Evolutionary conservation across 2,797 vertebrate species (phyloP).

Genomic region (Rhinella marina): DNA sequence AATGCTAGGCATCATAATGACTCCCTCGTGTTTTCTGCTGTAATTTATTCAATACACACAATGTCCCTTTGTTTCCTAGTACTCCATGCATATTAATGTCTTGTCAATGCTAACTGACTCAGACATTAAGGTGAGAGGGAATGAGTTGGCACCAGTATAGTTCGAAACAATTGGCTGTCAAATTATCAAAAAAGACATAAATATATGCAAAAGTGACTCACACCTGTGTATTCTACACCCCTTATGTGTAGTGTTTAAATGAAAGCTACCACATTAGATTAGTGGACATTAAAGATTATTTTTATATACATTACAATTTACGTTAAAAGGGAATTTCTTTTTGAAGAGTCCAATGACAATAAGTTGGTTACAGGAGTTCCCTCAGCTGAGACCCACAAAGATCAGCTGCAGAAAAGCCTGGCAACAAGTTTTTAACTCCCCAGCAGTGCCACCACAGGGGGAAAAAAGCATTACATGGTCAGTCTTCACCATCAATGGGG

Average conservation of each 20-base stretch:
- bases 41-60: too few relatives aligned
- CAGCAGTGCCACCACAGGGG: not conserved
- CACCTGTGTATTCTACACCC: not conserved
- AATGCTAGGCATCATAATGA: not conserved
- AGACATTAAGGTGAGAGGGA: not conserved
- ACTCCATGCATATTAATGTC: not conserved
- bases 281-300: not conserved
- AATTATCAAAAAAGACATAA: not conserved
- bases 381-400: not conserved
- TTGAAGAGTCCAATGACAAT: not conserved
- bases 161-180: slow-evolving; percentile 18
- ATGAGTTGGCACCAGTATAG: not conserved
- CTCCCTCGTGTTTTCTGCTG: not conserved
- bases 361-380: not conserved
- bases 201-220: slow-evolving; percentile 26
- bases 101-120: not conserved
- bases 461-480: not conserved
- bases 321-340: not conserved
- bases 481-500: not conserved
- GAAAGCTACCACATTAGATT: not conserved
- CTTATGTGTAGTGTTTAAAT: not conserved
- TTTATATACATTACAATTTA: not conserved
- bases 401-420: not conserved
- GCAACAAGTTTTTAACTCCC: not conserved
- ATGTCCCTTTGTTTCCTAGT: not conserved